Base-by-base conservation (phyloP, 2,113 vertebrate genomes). In the Kryptolebias marmoratus region DNA sequence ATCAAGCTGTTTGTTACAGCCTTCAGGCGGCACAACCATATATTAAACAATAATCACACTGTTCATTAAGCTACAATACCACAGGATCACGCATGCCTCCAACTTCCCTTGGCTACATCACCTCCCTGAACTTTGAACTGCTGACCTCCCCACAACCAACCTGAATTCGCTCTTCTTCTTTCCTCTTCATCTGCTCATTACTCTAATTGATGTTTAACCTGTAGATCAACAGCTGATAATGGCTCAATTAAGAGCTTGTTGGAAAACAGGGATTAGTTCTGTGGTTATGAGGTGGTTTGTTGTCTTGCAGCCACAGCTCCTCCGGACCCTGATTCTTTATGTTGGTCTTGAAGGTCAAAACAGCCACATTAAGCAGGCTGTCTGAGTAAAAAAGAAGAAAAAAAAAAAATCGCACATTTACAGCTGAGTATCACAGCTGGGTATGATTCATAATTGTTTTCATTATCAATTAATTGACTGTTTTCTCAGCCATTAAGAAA, bases 191-290 rank as follows among this genome's bases (percentile, higher is more conserved):
- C 30, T 77, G 31, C 88, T 90, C 83, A 89, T 92, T 90, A 88
- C 44, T 76, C 85, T 91, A 94, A 93, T 87, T 90, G 90, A 89
- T 83, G 85, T 91, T 90, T 91, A 92, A 91, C 87, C 91, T 77
- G 58, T 82, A 84, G 82, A 91, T 85, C 82, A 85, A 81, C 80
- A 49, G 75, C 83, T 86, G 86, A 92, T 74, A 80, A 89, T 77
- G 86, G 85, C 84, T 91, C 85, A 91, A 88, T 92, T 92, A 91
- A 85, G 81, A 80, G 84, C 91, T 88, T 86, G 83, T 73, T 85
- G 75, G 73, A 89, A 75, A 75, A 88, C 48, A 49, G 45, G 85
- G 85, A 92, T 88, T 86, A 90, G 79, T 81, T 53, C 79, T 18
- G 79, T 45, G 63, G 52, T 66, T 71, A 81, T 76, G 78, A 86